phyloP scores from a whole-genome alignment of 2,797 vertebrate genomes.

The Anniella stebbinsi region DNA sequence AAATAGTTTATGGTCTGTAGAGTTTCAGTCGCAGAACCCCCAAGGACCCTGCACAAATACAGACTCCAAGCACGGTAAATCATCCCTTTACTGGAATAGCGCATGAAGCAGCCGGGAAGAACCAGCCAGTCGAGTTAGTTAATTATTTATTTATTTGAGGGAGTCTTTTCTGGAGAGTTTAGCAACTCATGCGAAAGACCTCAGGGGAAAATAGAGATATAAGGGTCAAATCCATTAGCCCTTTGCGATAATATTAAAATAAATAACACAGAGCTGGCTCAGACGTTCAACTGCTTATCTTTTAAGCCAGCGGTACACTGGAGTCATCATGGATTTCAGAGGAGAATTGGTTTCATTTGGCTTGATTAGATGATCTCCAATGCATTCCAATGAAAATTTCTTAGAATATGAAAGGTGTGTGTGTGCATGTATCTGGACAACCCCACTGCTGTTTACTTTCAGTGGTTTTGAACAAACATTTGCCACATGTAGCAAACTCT shows the following conservation, averaged over 20 bases:
- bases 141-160: conserved; percentile 51
- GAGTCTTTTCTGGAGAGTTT: conserved; percentile 33
- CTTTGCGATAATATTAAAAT: conserved; percentile 27
- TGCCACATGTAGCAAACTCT: neutral
- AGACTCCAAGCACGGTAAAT: conserved; percentile 55
- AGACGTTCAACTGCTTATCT: conserved; percentile 10
- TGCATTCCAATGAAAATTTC: neutral
- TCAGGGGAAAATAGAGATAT: conserved; percentile 52
- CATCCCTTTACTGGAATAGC: conserved; percentile 51
- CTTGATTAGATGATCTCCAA: neutral
- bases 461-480: neutral
- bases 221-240: conserved; percentile 17
- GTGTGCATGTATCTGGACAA: neutral
- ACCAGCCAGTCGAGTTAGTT: conserved; percentile 48
- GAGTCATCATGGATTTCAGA: neutral
- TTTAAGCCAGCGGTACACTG: neutral
- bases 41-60: conserved; percentile 51
- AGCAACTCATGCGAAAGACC: conserved; percentile 43
- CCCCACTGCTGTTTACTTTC: neutral
- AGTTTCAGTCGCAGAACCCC: conserved; percentile 37
- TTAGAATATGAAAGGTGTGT: neutral
- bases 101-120: conserved; percentile 37
- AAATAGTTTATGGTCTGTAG: conserved; percentile 58
- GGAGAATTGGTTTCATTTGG: neutral
- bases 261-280: conserved; percentile 16